These are phyloP conservation scores for Tichodroma muraria DNA, from an alignment of 2,113 vertebrate species.

Conservation along the genomic window DNA sequence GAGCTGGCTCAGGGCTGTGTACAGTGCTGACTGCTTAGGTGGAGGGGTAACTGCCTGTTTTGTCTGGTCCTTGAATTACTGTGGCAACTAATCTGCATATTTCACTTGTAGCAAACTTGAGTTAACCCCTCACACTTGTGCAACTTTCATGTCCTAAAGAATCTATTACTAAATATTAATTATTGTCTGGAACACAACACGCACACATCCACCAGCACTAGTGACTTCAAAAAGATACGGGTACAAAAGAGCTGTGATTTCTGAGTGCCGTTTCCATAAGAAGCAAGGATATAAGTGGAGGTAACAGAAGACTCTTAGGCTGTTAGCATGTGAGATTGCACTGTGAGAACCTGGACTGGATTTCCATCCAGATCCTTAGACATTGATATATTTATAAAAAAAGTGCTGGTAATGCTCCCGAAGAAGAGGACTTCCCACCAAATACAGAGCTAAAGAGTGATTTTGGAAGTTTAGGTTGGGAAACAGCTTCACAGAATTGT, in stretches of 20 bases:
- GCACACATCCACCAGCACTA: accelerated
- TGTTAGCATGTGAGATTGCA: background rate
- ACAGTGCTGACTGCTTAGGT: background rate
- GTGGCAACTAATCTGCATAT: slow-evolving; percentile 4
- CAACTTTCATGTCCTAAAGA: background rate
- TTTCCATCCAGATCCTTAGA: background rate
- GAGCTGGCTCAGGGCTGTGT: background rate
- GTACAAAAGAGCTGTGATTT: background rate
- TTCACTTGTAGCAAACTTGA: background rate
- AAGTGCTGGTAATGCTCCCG: background rate
- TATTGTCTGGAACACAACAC: background rate
- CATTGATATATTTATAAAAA: background rate
- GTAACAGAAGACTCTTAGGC: background rate
- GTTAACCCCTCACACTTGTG: background rate
- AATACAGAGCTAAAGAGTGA: background rate
- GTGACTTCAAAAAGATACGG: background rate
- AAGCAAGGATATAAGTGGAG: background rate
- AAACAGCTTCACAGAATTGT: background rate
- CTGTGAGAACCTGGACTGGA: background rate
- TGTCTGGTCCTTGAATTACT: background rate
- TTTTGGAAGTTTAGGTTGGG: background rate
- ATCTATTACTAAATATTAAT: background rate
- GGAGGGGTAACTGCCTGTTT: background rate
- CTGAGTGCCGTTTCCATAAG: background rate
- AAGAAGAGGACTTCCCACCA: background rate